These are phyloP conservation scores for Operophtera brumata DNA, from an alignment of 2,888 invertebrate genomes.

Conservation along the genomic window DNA sequence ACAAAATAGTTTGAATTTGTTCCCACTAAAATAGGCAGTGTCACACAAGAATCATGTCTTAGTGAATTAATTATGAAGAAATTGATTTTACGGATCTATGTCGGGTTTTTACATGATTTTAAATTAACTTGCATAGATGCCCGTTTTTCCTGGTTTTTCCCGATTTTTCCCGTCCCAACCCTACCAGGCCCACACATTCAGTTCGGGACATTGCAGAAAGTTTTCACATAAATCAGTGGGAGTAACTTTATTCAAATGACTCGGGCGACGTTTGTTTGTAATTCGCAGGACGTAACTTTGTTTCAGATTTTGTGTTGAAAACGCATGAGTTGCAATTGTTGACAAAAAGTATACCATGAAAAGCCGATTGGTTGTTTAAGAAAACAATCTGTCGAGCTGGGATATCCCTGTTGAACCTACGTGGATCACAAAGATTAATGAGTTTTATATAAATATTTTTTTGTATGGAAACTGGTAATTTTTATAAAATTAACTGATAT, in stretches of 20 bases:
- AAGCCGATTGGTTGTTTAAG: neutral
- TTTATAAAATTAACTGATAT: no score
- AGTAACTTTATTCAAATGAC: constrained; percentile 79
- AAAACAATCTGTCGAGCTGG: no score
- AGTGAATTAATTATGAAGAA: neutral
- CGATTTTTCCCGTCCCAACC: constrained; percentile 5
- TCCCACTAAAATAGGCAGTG: no score
- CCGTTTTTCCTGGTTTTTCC: neutral
- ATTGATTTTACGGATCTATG: no score
- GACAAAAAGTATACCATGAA: constrained; percentile 6
- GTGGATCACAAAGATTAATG: no score
- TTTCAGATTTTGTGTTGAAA: constrained; percentile 17
- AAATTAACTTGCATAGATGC: no score
- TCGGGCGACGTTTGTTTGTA: constrained; percentile 76
- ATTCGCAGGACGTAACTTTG: constrained; percentile 67
- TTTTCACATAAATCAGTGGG: constrained; percentile 75
- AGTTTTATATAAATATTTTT: no score
- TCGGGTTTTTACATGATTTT: neutral
- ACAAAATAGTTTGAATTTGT: no score
- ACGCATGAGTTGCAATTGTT: constrained; percentile 24
- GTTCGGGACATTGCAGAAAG: constrained; percentile 51
- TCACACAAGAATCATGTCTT: neutral
- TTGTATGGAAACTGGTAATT: no score
- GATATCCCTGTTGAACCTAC: no score
- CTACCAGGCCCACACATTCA: constrained; percentile 53